Base-by-base conservation (phyloP, 35 echinoderm and acorn worm species). In the Apostichopus parvimensis region DNA sequence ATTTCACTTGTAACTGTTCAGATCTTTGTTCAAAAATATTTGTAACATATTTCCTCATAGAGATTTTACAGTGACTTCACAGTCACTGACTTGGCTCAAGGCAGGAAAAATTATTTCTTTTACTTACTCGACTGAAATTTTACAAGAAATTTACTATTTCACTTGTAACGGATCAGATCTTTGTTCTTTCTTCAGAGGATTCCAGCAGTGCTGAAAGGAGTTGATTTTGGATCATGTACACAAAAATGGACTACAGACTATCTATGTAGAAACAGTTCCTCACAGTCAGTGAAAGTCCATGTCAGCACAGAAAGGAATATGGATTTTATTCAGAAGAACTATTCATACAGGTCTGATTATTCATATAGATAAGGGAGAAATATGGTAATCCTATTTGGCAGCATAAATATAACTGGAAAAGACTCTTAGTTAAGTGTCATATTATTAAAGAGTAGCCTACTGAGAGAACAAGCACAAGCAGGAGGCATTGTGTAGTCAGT, bases 251-350 rank as follows among this genome's bases (percentile, higher is more conserved):
- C 95, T 60, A 57, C 64, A 17, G 91, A 91, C 15, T 97, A 94
- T 77, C 91, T 97, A 2, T 91, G 88, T 45, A 22, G 89, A 55
- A 57, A 87, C 57, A 93, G 93, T 54, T 91, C 90, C 13, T 79
- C 78, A 23, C 75, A 92, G 91, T 85, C 91, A 77, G 95, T 97
- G 78, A 97, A 97, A 88, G 90, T 97, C 93, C 95, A 97, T 94
- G 95, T 97, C 59, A 97, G 93, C 59, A 91, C 93, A 11, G 53
- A 91, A 66, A 59, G 90, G 4, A 93, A 94, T 73, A 97, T 97
- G 95, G 93, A 97, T 64, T 97, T 97, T 25, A 90, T 97, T n/a
- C 92, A 90, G 86, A 97, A 97, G 75, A 97, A 97, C 79, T 97
- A 92, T 87, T 68, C 91, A 9, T 97, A 97, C 90, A 97, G 95